Evolutionary conservation across 2,797 vertebrate species (phyloP).

Genomic region (Spheniscus humboldti): DNA sequence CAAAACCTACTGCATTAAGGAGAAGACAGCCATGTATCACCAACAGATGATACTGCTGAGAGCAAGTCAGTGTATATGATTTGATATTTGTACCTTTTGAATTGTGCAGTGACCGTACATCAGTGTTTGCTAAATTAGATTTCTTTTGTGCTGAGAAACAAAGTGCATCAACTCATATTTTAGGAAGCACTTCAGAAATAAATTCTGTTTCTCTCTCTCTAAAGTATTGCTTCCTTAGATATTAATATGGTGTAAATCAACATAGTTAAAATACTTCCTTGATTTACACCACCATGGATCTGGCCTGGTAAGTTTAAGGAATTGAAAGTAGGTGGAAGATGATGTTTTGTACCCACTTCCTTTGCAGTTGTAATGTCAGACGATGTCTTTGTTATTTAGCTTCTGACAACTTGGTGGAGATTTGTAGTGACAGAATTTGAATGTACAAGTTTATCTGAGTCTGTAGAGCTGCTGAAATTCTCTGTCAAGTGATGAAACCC

Average conservation of each 20-base stretch:
- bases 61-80: background rate
- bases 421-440: background rate
- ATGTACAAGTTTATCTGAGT: background rate
- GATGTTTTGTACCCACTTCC: background rate
- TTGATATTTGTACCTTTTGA: conserved; percentile 2
- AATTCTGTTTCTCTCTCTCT: background rate
- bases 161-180: background rate
- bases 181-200: background rate
- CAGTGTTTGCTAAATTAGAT: conserved; percentile 37
- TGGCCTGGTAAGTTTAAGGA: background rate
- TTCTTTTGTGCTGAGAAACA: conserved; percentile 22
- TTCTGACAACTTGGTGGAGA: background rate
- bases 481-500: background rate
- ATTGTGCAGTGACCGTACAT: conserved; percentile 6
- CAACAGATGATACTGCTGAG: background rate
- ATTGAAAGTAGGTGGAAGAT: background rate
- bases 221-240: background rate
- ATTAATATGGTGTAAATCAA: background rate
- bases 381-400: background rate
- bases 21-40: background rate
- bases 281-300: background rate
- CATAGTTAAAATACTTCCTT: background rate
- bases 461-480: background rate
- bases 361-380: background rate
- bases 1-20: background rate